A percentile compares a stretch with the other conserved stretches of the same genome.
Evolutionary conservation across 2,797 vertebrate species (phyloP).

Genomic region (Galagoides demidoff): DNA sequence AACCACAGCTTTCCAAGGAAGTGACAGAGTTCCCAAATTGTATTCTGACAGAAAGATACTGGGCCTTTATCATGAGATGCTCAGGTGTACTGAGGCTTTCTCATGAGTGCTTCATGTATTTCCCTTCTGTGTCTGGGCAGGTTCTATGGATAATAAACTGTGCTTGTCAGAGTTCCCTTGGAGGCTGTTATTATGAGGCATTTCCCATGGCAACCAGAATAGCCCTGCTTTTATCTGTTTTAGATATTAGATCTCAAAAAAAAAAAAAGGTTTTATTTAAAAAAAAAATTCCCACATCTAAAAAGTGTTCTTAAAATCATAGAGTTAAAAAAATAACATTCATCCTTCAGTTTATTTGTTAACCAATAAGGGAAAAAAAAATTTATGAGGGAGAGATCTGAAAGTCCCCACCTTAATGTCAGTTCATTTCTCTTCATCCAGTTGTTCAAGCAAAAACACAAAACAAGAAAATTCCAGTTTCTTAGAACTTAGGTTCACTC

Average conservation of each 20-base stretch:
- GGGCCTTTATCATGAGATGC: not conserved
- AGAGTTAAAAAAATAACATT: conserved; percentile 42
- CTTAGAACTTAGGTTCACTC: conserved; percentile 2
- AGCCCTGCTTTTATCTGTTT: conserved; percentile 53
- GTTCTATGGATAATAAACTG: conserved; percentile 46
- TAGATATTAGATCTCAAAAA: conserved; percentile 28
- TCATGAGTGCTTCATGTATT: not conserved
- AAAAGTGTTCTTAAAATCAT: conserved; percentile 42
- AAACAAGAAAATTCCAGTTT: not conserved
- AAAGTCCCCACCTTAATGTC: conserved; percentile 35
- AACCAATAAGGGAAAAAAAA: conserved; percentile 56
- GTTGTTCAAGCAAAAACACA: not conserved
- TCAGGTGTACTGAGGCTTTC: not conserved
- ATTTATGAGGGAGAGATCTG: conserved; percentile 9
- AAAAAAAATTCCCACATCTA: not conserved
- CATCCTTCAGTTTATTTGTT: conserved; percentile 18
- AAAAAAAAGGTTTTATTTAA: conserved; percentile 19
- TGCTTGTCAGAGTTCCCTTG: conserved; percentile 42
- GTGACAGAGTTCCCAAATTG: not conserved
- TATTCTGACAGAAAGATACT: not conserved
- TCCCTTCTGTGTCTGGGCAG: conserved; percentile 1
- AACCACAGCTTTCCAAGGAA: conserved; percentile 44
- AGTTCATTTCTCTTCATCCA: conserved; percentile 38
- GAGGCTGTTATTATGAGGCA: conserved; percentile 60
- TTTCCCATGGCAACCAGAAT: conserved; percentile 41